These are phyloP conservation scores for Noctua pronuba DNA, from an alignment of 2,888 invertebrate species.

Conservation along the genomic window DNA sequence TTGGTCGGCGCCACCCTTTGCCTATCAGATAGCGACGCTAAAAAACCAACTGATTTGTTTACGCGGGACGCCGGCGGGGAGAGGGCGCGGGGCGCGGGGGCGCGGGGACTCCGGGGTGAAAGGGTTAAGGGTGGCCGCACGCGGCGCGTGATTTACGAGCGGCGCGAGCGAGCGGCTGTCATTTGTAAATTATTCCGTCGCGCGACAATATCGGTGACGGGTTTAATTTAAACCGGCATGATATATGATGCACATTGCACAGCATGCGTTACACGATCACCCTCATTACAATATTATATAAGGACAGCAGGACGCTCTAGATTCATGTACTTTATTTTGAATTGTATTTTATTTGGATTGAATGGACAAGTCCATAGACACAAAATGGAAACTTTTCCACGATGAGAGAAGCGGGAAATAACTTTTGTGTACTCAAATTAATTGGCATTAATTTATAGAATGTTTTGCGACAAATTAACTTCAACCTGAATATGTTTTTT, in stretches of 20 bases:
- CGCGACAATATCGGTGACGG: slow-evolving; percentile 78
- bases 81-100: slow-evolving; percentile 13
- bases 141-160: slow-evolving; percentile 75
- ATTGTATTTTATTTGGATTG: not conserved
- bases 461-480: not conserved
- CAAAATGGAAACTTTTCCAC: not conserved
- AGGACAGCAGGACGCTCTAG: slow-evolving; percentile 15
- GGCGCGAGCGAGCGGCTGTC: slow-evolving; percentile 67
- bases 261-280: slow-evolving; percentile 49
- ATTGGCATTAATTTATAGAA: not conserved
- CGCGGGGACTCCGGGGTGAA: slow-evolving; percentile 48
- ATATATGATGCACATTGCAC: slow-evolving; percentile 73
- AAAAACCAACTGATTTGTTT: slow-evolving; percentile 71
- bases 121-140: slow-evolving; percentile 71
- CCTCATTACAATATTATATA: slow-evolving; percentile 43
- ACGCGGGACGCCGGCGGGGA: slow-evolving; percentile 41
- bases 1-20: slow-evolving; percentile 70
- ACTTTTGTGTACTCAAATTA: not conserved
- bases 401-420: not conserved
- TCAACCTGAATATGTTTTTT: not conserved
- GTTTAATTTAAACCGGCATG: slow-evolving; percentile 83
- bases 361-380: not conserved
- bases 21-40: slow-evolving; percentile 67
- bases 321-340: slow-evolving; percentile 15
- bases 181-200: slow-evolving; percentile 76